phyloP scores from a whole-genome alignment of 1,140 invertebrate genomes.

The Leucophenga varia region DNA sequence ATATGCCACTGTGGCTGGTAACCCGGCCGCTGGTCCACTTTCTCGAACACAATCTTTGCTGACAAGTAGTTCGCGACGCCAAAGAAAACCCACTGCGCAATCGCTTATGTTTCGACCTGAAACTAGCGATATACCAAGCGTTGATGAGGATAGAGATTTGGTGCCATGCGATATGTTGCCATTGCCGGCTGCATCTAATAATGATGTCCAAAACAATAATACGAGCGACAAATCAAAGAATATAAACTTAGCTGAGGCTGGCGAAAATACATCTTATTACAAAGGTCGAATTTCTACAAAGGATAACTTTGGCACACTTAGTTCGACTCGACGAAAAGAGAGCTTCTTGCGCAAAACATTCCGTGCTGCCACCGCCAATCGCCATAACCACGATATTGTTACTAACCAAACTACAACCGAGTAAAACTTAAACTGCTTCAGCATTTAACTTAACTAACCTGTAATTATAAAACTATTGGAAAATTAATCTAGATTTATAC shows the following conservation, averaged over 20 bases:
- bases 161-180: slow-evolving; percentile 11
- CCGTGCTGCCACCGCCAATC: slow-evolving; percentile 34
- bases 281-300: too few relatives aligned
- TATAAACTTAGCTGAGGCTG: background rate
- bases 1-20: slow-evolving; percentile 35
- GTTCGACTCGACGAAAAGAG: slow-evolving; percentile 39
- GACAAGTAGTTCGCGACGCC: slow-evolving; percentile 20
- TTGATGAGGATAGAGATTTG: slow-evolving; percentile 18
- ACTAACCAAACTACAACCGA: slow-evolving; percentile 29
- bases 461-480: too few relatives aligned
- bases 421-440: too few relatives aligned
- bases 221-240: background rate
- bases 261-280: background rate
- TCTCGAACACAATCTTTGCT: slow-evolving; percentile 37
- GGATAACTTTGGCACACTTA: slow-evolving; percentile 4
- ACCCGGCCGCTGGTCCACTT: slow-evolving; percentile 19
- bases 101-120: slow-evolving; percentile 15
- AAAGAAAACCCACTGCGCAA: slow-evolving; percentile 32
- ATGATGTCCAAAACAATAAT: background rate
- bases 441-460: too few relatives aligned
- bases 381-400: slow-evolving; percentile 29
- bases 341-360: slow-evolving; percentile 55
- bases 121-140: too few relatives aligned
- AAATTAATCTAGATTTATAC: too few relatives aligned
- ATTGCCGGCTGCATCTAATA: background rate